These are phyloP conservation scores for Abscondita cerata DNA, from an alignment of 2,888 invertebrate genomes.

Conservation along the genomic window DNA sequence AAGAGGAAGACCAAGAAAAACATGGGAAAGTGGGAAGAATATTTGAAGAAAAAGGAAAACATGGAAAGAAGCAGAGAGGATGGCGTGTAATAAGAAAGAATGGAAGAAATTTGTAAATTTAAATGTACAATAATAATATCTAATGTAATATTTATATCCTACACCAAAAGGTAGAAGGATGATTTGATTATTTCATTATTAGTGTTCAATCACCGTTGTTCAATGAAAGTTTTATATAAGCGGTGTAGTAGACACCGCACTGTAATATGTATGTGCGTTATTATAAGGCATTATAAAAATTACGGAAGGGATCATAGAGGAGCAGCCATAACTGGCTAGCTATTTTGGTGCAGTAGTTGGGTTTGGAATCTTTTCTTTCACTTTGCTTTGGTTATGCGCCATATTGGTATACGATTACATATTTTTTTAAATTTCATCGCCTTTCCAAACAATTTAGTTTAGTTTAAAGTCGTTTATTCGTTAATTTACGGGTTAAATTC, in stretches of 20 bases:
- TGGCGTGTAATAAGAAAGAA: no score
- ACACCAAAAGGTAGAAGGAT: no score
- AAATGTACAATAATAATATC: no score
- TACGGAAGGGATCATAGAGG: neutral
- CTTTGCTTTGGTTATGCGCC: constrained; percentile 44
- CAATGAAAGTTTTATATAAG: neutral
- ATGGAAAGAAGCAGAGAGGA: no score
- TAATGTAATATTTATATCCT: no score
- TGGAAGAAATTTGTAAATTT: no score
- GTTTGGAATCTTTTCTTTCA: constrained; percentile 36
- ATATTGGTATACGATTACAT: constrained; percentile 48
- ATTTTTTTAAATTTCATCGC: constrained; percentile 11
- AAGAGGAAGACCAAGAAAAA: no score
- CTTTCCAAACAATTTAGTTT: neutral
- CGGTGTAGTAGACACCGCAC: no score
- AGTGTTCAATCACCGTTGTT: neutral
- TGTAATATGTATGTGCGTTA: constrained; percentile 8
- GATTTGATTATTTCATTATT: no score
- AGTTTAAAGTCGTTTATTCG: neutral
- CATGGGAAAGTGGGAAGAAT: no score
- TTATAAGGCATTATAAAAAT: no score
- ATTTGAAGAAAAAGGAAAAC: no score
- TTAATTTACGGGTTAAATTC: neutral
- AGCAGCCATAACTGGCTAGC: constrained; percentile 23
- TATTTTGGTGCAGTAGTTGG: constrained; percentile 22